Conservation (phyloP, 2,113 vertebrate genomes). For the Pygathrix nemaeus region DNA sequence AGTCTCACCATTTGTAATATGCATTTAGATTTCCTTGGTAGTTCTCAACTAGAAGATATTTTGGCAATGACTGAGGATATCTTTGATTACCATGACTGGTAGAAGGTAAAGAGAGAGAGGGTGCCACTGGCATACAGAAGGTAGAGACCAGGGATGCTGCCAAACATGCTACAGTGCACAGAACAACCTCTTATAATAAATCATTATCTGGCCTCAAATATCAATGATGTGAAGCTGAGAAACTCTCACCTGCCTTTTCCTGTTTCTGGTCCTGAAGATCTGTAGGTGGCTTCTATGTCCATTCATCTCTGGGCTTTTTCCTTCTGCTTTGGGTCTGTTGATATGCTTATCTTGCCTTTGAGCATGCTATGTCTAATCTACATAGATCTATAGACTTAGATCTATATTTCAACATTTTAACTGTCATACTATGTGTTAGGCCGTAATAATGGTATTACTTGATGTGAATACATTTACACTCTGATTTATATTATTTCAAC, state of each 20-base stretch:
- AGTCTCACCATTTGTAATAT: not conserved
- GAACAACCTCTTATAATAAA: not conserved
- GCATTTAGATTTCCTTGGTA: not conserved
- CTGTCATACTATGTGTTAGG: not conserved
- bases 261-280: not conserved
- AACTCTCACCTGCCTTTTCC: not conserved
- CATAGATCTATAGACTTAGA: not conserved
- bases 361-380: not conserved
- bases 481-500: not conserved
- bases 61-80: not conserved
- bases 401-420: not conserved
- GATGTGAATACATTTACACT: not conserved
- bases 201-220: not conserved
- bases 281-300: not conserved
- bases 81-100: not conserved
- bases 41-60: not conserved
- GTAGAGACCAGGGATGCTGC: not conserved
- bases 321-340: not conserved
- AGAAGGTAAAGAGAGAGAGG: not conserved
- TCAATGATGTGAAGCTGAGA: not conserved
- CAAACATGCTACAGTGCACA: not conserved
- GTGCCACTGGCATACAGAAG: not conserved
- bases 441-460: not conserved
- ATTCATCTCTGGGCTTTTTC: not conserved
- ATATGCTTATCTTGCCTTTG: not conserved